Evolutionary conservation across 2,888 invertebrate species (phyloP).

Genomic region (Limnephilus lunatus): DNA sequence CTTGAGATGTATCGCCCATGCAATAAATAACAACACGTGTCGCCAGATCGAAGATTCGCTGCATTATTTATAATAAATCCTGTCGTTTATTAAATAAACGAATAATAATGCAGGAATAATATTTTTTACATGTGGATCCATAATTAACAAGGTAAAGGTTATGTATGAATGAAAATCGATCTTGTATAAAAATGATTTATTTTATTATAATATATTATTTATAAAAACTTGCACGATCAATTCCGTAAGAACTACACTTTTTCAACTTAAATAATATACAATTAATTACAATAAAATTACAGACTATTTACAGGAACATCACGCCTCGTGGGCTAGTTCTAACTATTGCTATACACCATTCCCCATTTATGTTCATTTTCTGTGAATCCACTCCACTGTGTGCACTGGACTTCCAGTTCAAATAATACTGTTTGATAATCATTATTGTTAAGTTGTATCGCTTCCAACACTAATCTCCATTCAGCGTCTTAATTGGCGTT

Average conservation of each 20-base stretch:
- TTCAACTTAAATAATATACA: conserved; percentile 49
- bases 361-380: background rate
- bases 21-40: background rate
- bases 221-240: conserved; percentile 65
- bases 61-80: too few species aligned
- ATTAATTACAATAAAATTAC: conserved; percentile 42
- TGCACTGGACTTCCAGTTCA: background rate
- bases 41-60: background rate
- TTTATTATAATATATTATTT: conserved; percentile 65
- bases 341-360: conserved; percentile 25
- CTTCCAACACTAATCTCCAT: conserved; percentile 10
- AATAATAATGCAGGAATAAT: too few species aligned
- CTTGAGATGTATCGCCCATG: background rate
- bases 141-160: background rate
- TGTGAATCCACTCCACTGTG: background rate
- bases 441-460: background rate
- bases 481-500: background rate
- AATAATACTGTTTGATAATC: conserved; percentile 36
- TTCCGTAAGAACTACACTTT: conserved; percentile 60
- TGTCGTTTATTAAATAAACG: too few species aligned
- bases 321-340: background rate
- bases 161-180: conserved; percentile 40
- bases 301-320: conserved; percentile 47
- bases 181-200: conserved; percentile 66
- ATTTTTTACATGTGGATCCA: background rate